Conservation (phyloP, 2,113 vertebrate species). For the Bos javanicus region DNA sequence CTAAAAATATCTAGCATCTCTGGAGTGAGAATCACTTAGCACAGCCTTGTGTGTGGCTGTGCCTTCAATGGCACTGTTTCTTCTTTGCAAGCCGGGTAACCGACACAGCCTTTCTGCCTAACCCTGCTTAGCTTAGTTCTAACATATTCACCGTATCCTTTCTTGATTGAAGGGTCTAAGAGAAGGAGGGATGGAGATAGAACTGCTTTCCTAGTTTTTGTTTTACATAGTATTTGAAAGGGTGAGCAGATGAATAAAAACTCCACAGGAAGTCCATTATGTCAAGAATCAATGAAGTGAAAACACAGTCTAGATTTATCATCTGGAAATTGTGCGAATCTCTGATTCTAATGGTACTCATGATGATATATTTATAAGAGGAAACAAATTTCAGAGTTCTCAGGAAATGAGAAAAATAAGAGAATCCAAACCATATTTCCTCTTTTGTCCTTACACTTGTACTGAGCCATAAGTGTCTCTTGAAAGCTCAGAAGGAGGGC, state of each 20-base stretch:
- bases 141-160: background rate
- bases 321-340: background rate
- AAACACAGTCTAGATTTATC: background rate
- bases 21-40: background rate
- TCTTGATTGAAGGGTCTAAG: background rate
- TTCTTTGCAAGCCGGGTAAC: background rate
- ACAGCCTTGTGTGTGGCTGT: background rate
- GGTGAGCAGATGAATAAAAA: background rate
- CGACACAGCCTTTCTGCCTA: background rate
- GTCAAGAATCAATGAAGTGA: slow-evolving; percentile 11
- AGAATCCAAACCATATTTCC: background rate
- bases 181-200: background rate
- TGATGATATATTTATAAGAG: background rate
- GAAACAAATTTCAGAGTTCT: background rate
- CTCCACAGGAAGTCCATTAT: background rate
- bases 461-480: background rate
- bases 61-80: background rate
- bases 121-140: background rate
- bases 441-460: background rate
- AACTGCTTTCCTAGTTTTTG: background rate
- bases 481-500: background rate
- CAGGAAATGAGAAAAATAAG: background rate
- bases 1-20: background rate
- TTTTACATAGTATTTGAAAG: background rate
- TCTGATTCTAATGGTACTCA: background rate